These are phyloP conservation scores for Macaca mulatta DNA, from an alignment of 2,113 vertebrate species.

Conservation along the genomic window DNA sequence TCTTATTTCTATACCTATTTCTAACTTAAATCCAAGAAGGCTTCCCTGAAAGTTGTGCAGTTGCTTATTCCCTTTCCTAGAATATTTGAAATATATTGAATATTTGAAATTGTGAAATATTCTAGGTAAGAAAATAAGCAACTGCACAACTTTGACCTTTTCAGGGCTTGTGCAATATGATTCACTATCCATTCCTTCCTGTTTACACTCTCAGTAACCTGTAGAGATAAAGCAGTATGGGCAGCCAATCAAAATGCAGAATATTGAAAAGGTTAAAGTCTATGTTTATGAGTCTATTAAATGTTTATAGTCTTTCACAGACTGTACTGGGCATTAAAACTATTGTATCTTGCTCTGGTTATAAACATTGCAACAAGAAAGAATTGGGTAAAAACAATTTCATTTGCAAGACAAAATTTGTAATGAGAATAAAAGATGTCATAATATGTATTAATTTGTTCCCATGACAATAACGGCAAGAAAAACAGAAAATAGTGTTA, in stretches of 20 bases:
- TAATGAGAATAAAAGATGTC: not conserved
- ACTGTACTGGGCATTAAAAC: constrained; percentile 72
- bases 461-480: not conserved
- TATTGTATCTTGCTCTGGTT: constrained; percentile 63
- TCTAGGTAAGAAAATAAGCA: constrained; percentile 63
- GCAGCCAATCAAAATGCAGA: constrained; percentile 71
- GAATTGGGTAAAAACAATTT: constrained; percentile 39
- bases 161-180: constrained; percentile 57
- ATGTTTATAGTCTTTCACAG: constrained; percentile 79
- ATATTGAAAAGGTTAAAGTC: constrained; percentile 81
- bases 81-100: too few relatives aligned
- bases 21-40: not conserved
- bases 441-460: not conserved
- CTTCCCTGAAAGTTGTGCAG: not conserved
- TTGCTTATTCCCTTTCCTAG: too few relatives aligned
- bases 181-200: constrained; percentile 46
- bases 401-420: constrained; percentile 21
- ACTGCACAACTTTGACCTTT: constrained; percentile 77
- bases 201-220: constrained; percentile 53
- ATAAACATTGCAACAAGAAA: constrained; percentile 76
- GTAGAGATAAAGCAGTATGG: constrained; percentile 30
- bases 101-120: constrained; percentile 57
- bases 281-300: constrained; percentile 81
- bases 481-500: constrained; percentile 38
- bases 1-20: not conserved